Base-by-base conservation (phyloP, 2,888 invertebrate species). In the Automeris io region DNA sequence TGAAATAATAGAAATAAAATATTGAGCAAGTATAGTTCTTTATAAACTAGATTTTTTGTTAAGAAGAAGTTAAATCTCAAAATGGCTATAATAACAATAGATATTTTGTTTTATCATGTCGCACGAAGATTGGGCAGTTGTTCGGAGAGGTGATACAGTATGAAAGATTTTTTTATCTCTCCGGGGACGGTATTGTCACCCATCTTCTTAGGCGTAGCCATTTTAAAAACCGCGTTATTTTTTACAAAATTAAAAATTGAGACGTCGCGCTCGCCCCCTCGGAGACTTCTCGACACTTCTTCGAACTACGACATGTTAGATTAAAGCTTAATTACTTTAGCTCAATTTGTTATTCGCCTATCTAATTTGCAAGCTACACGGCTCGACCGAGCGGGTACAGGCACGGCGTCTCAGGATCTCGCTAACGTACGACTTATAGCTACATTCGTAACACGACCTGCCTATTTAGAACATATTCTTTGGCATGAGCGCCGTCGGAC, bases 321-420 rank as follows among this genome's bases (percentile, higher is more conserved):
- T 82, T 80, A 79, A 81, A 82, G 83, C 83, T 77, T 78, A 67
- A 69, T 59, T 68, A 73, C 50, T 53, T 70, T 57, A 70, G 76
- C 75, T 75, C 75, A 85, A 85, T 85, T 85, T 81, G 78, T 83
- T 83, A 82, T 77, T 78, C 74, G 76, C 81, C 85, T 85, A 85
- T 85, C 85, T 85, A 85, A 80, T 62, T 69, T 66, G 74, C 73
- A 71, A 75, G 76, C 79, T 74, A 75, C 67, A 69, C 65, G 76
- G 75, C 57, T 61, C 59, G 54, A 58, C 62, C 57, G 57, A 58
- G 59, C 61, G 61, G 60, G 59, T 54, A 51, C 66, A 68, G 69
- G 60, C 74, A 65, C 73, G 71, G 61, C 72, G 72, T 58, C 65
- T 50, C 53, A 62, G 59, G 72, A 72, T 70, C 79, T 73, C 76